Conservation (phyloP, 2,113 vertebrate genomes). For the Suncus etruscus region DNA sequence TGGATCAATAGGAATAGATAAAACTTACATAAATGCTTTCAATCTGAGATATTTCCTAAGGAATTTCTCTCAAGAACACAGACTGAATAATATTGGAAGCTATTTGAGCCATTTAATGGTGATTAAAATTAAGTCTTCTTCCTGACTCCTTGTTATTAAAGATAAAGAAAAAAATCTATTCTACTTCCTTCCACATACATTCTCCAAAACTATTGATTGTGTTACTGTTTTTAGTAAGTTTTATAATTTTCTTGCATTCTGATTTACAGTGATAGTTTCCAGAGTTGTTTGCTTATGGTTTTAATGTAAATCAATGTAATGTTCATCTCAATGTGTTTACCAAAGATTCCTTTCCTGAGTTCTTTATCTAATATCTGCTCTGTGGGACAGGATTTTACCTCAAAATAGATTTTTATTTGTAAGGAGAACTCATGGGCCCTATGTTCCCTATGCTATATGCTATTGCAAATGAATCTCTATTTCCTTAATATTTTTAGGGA, state of each 20-base stretch:
- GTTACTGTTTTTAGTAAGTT: slow-evolving; percentile 16
- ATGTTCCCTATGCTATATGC: neutral
- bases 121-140: neutral
- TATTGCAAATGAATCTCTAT: neutral
- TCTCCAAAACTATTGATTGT: slow-evolving; percentile 10
- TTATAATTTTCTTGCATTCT: slow-evolving; percentile 15
- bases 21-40: slow-evolving; percentile 27
- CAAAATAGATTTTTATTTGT: slow-evolving; percentile 6
- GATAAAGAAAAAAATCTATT: slow-evolving; percentile 19
- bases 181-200: neutral
- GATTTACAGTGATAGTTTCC: neutral
- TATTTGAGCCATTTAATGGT: neutral
- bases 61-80: slow-evolving; percentile 19
- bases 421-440: neutral
- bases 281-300: neutral
- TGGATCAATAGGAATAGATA: neutral
- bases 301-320: neutral
- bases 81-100: neutral
- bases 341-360: neutral
- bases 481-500: slow-evolving; percentile 6
- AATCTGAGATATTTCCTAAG: neutral
- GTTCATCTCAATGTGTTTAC: neutral
- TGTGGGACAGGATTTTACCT: neutral
- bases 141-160: slow-evolving; percentile 13
- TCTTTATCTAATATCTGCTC: neutral